Evolutionary conservation across 1,140 invertebrate species (phyloP).

Genomic region (Cotesia typhae): DNA sequence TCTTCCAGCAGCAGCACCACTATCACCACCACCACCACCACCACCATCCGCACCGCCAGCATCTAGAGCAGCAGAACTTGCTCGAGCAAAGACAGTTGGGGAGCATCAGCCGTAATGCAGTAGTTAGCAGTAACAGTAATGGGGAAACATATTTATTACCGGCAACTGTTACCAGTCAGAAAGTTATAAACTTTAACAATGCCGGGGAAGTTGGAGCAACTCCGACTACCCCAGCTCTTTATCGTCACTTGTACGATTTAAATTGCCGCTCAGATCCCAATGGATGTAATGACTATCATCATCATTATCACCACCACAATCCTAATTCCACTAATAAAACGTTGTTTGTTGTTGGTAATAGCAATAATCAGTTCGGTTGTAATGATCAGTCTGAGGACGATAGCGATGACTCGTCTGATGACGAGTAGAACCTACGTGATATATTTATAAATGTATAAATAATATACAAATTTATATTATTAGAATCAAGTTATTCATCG

Average conservation of each 20-base stretch:
- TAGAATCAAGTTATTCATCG: background rate
- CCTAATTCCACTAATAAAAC: conserved; percentile 47
- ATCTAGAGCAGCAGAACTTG: conserved; percentile 37
- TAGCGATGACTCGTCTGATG: conserved; percentile 27
- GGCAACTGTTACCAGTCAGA: conserved; percentile 47
- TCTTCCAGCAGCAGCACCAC: no score
- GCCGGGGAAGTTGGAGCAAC: no score
- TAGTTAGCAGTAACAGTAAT: conserved; percentile 35
- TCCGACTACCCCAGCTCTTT: conserved; percentile 47
- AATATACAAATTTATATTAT: background rate
- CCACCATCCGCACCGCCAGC: no score
- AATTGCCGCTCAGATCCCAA: conserved; percentile 49
- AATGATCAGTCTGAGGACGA: conserved; percentile 17
- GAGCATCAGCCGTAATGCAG: conserved; percentile 15
- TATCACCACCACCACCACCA: no score
- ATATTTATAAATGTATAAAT: conserved; percentile 1
- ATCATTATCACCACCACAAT: no score
- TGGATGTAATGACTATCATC: conserved; percentile 52
- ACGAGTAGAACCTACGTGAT: conserved; percentile 27
- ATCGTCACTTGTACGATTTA: conserved; percentile 59
- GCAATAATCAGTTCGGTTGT: conserved; percentile 32
- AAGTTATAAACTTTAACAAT: conserved; percentile 53
- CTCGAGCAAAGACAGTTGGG: no score
- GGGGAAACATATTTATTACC: conserved; percentile 44
- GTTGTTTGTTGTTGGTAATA: conserved; percentile 27